Evolutionary conservation across 2,113 vertebrate genomes (phyloP), one percentile per base, ranked within the genome.

Genomic region (Suricata suricatta): DNA sequence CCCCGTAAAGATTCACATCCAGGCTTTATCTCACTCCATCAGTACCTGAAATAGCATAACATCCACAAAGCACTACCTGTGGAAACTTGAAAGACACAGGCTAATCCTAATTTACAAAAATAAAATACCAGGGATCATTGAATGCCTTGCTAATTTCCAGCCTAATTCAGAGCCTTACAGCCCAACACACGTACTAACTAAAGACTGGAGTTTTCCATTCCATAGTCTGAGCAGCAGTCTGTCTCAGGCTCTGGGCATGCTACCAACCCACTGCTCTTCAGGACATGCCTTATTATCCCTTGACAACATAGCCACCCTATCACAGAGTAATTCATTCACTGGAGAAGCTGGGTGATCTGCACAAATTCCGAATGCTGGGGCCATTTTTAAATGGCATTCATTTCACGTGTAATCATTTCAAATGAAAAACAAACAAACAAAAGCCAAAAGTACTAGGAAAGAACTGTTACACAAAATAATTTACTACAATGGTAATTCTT

Each of bases 41-140:
- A 50, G 57, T 7, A 50, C 50, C 69, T 81, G 14, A 88, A 96
- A 92, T 27, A 96, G 82, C 21, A 93, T 96, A 95, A 77, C 12
- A 92, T 66, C 33, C 79, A 96, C 74, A 74, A 76, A 82, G 80
- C 96, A 96, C 12, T 90, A 88, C 83, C 54, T 96, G 93, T 77
- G 76, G 23, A 44, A 90, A 95, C 63, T 64, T 92, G 90, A 92
- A 88, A 97, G 82, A 64, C 52, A 90, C 21, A 41, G 2, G 7
- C 60, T 90, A 96, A 86, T 66, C 35, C 31, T 91, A 95, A 97
- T 27, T 77, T 68, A 88, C 35, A 31, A 92, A 97, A 93, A 60
- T 38, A 31, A 96, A 92, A 93, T 76, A 25, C 79, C 57, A 72
- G 29, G 8, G 41, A 41, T 72, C 72, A n/a, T 33, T 88, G 44